Base-by-base conservation (phyloP, 2,113 vertebrate species). In the Oncorhynchus tshawytscha region DNA sequence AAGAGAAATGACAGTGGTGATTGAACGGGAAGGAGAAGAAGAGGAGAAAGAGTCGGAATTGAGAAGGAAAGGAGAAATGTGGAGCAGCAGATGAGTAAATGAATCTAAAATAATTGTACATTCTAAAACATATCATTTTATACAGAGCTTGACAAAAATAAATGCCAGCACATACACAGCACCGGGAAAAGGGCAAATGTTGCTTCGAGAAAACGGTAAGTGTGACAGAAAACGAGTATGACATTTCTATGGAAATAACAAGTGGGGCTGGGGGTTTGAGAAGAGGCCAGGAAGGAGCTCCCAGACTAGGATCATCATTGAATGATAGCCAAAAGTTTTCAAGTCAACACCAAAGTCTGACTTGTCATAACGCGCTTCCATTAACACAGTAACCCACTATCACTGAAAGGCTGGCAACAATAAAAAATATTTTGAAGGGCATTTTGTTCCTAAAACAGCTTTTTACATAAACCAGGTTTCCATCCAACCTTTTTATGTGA, bases 281-380 rank as follows among this genome's bases (percentile, higher is more conserved):
- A 62, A 62, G 59, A 77, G 48, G 84, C 68, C 54, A 75, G 72
- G 72, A 82, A 89, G 79, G 84, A 88, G 85, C 86, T 89, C 86
- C 87, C 84, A 89, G 85, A 88, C 87, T 82, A 78, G 82, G 80
- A 88, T 87, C 78, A 88, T 87, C 86, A 78, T 72, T 79, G 24
- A 62, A 24, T 82, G 86, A 87, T 79, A 84, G 81, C 67, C 78
- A 7, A 34, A 48, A 54, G 72, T 85, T 65, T 86, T 80, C 81
- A 72, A 79, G 79, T 77, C 66, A 29, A 81, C 80, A 69, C 60
- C 73, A 76, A 80, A 75, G 65, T 67, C 67, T 71, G 65, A 67
- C 67, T 71, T 87, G 93, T 74, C 84, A 51, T 72, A 75, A 84
- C 93, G 81, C 0, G 91, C 78, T 70, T 2, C 2, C 16, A 73